These are phyloP conservation scores for Typhlichthys subterraneus DNA, from an alignment of 2,797 vertebrate species.

Conservation along the genomic window DNA sequence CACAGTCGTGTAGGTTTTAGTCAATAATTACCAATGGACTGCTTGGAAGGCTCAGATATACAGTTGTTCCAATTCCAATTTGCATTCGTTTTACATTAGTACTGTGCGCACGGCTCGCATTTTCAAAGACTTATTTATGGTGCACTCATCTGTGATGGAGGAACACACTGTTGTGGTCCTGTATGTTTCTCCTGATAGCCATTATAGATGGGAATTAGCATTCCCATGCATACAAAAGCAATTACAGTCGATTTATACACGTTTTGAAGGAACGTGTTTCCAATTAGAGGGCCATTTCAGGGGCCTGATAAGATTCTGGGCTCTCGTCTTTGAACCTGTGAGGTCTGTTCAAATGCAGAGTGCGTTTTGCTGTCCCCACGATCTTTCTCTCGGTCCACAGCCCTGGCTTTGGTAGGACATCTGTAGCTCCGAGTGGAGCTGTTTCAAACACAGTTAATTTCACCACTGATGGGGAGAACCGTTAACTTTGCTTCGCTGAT, in stretches of 20 bases:
- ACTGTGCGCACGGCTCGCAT: constrained; percentile 32
- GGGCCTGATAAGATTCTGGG: constrained; percentile 59
- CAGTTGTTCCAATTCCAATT: constrained; percentile 55
- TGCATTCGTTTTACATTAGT: constrained; percentile 66
- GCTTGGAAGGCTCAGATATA: constrained; percentile 56
- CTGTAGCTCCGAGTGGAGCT: constrained; percentile 33
- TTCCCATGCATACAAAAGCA: constrained; percentile 79
- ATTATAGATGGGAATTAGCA: constrained; percentile 72
- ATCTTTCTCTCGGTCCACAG: constrained; percentile 66
- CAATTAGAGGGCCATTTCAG: constrained; percentile 75
- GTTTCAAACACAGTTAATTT: constrained; percentile 72
- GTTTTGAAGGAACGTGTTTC: constrained; percentile 74
- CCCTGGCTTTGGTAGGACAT: constrained; percentile 39
- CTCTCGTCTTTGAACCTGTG: constrained; percentile 68
- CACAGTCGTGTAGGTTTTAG: constrained; percentile 51
- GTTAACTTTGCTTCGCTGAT: constrained; percentile 65
- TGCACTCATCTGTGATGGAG: constrained; percentile 59
- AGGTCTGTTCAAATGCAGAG: constrained; percentile 51
- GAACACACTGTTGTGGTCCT: constrained; percentile 61
- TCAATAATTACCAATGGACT: constrained; percentile 61
- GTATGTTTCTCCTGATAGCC: constrained; percentile 69
- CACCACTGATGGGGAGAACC: constrained; percentile 54
- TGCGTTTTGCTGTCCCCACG: constrained; percentile 44
- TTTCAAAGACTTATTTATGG: constrained; percentile 62
- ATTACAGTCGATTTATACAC: constrained; percentile 79